Conservation (phyloP, 1,140 invertebrate species). For the Steinernema khuongi region DNA sequence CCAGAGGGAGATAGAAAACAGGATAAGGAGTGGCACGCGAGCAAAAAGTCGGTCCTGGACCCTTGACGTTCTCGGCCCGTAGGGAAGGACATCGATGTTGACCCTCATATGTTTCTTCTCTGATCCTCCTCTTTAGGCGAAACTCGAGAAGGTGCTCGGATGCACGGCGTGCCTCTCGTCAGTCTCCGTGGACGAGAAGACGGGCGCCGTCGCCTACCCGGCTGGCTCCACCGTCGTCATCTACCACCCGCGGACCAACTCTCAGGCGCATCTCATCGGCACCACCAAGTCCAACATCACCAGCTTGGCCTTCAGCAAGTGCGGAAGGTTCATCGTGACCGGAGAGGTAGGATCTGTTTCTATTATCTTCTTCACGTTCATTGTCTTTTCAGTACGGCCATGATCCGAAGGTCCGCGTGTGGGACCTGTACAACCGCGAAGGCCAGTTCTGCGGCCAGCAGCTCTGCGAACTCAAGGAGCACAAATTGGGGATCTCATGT, state of each 20-base stretch:
- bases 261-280: constrained; percentile 45
- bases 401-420: constrained; percentile 48
- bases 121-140: too few relatives aligned
- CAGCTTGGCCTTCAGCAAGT: constrained; percentile 40
- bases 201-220: constrained; percentile 48
- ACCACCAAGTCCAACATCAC: constrained; percentile 44
- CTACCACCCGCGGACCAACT: constrained; percentile 35
- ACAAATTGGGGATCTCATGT: constrained; percentile 45
- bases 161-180: constrained; percentile 47
- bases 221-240: constrained; percentile 55
- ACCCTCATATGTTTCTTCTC: too few relatives aligned
- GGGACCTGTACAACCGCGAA: constrained; percentile 42
- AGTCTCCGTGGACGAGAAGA: constrained; percentile 43
- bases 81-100: too few relatives aligned
- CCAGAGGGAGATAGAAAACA: too few relatives aligned
- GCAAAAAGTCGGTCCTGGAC: too few relatives aligned
- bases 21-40: too few relatives aligned
- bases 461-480: constrained; percentile 42
- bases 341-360: constrained; percentile 37
- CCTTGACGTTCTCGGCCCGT: too few relatives aligned
- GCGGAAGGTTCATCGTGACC: constrained; percentile 44
- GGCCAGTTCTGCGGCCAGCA: constrained; percentile 34
- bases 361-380: constrained; percentile 28
- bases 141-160: constrained; percentile 49
- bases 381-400: constrained; percentile 24